phyloP scores from a whole-genome alignment of 2,113 vertebrate species.

The Alethe castanea region DNA sequence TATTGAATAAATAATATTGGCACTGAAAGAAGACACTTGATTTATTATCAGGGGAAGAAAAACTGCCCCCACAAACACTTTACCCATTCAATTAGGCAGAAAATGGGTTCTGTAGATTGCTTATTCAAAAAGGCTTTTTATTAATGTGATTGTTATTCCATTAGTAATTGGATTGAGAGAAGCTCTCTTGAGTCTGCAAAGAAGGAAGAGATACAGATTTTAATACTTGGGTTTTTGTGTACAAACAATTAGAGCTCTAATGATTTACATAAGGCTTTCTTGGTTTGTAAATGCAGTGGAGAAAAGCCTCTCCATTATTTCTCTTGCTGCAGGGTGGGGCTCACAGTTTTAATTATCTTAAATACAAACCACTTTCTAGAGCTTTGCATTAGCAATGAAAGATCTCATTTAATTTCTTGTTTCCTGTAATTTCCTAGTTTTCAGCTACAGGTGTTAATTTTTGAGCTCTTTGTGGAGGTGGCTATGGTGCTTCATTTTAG shows the following conservation, averaged over 20 bases:
- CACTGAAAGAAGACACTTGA: neutral
- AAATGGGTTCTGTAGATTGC: neutral
- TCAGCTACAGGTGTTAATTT: neutral
- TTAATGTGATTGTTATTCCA: constrained; percentile 3
- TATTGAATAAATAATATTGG: neutral
- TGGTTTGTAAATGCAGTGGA: neutral
- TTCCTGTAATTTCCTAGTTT: neutral
- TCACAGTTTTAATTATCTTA: neutral
- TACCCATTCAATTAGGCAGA: constrained; percentile 23
- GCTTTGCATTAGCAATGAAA: neutral
- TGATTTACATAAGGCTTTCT: neutral
- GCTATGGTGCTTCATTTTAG: neutral
- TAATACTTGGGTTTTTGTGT: neutral
- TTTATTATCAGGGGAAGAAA: neutral
- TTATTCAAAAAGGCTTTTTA: constrained; percentile 29
- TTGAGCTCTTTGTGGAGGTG: neutral
- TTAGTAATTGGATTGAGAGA: neutral
- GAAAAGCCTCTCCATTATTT: neutral
- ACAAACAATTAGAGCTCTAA: neutral
- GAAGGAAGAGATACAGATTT: neutral
- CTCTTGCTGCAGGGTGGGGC: neutral
- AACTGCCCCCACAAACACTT: neutral
- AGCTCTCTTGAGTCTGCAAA: neutral
- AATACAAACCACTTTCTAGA: neutral
- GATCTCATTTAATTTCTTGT: neutral